These are phyloP conservation scores for Crocodylus rhombifer DNA, from an alignment of 2,797 vertebrate species.

Conservation along the genomic window DNA sequence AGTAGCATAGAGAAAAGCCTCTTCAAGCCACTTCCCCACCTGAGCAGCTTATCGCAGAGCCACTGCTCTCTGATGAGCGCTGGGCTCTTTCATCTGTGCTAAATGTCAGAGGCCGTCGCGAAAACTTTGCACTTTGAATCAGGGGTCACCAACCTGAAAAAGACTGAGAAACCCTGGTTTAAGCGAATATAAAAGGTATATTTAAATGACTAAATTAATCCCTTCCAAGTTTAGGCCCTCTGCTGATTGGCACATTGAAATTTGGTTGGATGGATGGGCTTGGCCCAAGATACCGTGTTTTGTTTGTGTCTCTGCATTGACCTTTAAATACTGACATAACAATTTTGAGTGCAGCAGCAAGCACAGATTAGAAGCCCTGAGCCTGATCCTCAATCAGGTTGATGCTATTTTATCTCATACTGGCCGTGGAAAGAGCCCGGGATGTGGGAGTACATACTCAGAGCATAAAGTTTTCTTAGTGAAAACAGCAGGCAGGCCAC, in stretches of 20 bases:
- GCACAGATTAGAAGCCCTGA: constrained; percentile 50
- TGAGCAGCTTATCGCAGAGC: too few species aligned
- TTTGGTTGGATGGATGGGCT: neutral
- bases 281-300: neutral
- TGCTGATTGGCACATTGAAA: neutral
- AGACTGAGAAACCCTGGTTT: neutral
- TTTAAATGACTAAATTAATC: constrained; percentile 7
- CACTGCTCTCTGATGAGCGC: too few species aligned
- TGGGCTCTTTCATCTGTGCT: neutral
- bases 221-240: neutral
- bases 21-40: too few species aligned
- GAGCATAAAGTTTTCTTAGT: constrained; percentile 22
- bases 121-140: constrained; percentile 35
- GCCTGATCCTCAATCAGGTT: constrained; percentile 61
- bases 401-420: constrained; percentile 40
- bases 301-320: neutral
- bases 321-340: constrained; percentile 35
- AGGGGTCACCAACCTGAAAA: neutral
- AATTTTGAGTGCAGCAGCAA: constrained; percentile 37
- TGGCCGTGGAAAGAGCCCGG: neutral
- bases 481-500: constrained; percentile 3
- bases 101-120: neutral
- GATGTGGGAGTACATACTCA: constrained; percentile 43
- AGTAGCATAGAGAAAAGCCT: too few species aligned
- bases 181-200: neutral